phyloP scores from a whole-genome alignment of 92 coral and sea anemone genomes.

The Ricordea florida region DNA sequence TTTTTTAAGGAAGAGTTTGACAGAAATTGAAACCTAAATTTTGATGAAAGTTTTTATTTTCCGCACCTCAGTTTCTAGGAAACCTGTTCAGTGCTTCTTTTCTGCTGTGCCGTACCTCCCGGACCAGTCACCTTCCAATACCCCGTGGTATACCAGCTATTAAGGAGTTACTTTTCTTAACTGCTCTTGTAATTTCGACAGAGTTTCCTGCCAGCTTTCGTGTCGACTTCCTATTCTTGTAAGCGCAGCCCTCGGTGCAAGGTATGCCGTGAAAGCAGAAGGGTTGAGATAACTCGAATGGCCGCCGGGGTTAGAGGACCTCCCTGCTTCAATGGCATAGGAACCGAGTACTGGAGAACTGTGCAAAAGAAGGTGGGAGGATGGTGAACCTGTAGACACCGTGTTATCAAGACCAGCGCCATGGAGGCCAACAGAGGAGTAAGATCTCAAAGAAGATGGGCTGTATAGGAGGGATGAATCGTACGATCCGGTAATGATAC shows the following conservation, averaged over 20 bases:
- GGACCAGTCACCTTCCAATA: neutral
- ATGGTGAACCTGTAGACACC: neutral
- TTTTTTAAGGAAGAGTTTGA: neutral
- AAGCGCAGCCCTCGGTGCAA: constrained; percentile 20
- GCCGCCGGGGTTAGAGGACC: neutral
- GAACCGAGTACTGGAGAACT: neutral
- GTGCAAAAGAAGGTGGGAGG: constrained; percentile 21
- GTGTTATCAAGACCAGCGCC: neutral
- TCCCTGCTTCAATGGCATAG: neutral
- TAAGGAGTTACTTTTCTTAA: constrained; percentile 57
- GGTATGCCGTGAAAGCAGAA: constrained; percentile 59
- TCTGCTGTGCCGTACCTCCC: neutral
- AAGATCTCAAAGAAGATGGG: constrained; percentile 19
- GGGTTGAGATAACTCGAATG: constrained; percentile 1
- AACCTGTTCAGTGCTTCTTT: neutral
- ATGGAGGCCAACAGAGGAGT: constrained; percentile 11
- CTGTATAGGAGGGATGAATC: constrained; percentile 21
- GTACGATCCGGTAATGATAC: constrained; percentile 42
- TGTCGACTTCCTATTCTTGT: constrained; percentile 24
- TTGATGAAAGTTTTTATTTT: neutral
- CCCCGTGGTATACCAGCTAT: neutral
- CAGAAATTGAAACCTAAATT: neutral
- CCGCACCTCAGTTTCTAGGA: neutral
- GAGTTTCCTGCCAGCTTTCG: constrained; percentile 96
- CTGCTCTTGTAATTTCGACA: constrained; percentile 82